These are phyloP conservation scores for Sardinella longiceps DNA, from an alignment of 2,797 vertebrate species.

Conservation along the genomic window DNA sequence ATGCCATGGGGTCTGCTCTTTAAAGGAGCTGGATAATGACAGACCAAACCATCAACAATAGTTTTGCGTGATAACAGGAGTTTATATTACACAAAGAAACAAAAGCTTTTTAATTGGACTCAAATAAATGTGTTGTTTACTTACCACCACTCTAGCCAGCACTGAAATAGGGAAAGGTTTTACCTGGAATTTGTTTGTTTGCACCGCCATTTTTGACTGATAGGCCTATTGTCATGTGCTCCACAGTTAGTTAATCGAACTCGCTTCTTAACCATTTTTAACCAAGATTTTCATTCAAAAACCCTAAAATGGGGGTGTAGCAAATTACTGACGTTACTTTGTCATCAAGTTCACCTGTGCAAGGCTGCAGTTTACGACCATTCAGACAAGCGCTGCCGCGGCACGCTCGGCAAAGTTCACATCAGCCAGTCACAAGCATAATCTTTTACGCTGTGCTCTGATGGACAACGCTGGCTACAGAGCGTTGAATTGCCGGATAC, in stretches of 20 bases:
- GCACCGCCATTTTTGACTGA: slow-evolving; percentile 73
- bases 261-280: background rate
- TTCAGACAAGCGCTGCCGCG: too few species aligned
- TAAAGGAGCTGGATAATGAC: too few species aligned
- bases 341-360: slow-evolving; percentile 5
- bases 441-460: too few species aligned
- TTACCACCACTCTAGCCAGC: slow-evolving; percentile 87
- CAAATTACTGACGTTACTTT: background rate
- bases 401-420: too few species aligned
- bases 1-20: too few species aligned
- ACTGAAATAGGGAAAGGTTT: slow-evolving; percentile 85
- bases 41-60: background rate
- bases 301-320: background rate
- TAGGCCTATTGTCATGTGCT: background rate
- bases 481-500: too few species aligned
- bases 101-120: background rate
- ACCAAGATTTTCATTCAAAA: too few species aligned
- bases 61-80: too few species aligned
- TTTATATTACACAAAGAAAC: background rate
- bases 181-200: slow-evolving; percentile 80
- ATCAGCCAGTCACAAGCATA: too few species aligned
- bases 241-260: background rate
- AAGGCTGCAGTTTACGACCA: background rate
- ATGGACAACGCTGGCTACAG: too few species aligned
- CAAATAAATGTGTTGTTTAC: slow-evolving; percentile 39